Conservation (phyloP, 2,797 vertebrate genomes). For the Pagetopsis macropterus region DNA sequence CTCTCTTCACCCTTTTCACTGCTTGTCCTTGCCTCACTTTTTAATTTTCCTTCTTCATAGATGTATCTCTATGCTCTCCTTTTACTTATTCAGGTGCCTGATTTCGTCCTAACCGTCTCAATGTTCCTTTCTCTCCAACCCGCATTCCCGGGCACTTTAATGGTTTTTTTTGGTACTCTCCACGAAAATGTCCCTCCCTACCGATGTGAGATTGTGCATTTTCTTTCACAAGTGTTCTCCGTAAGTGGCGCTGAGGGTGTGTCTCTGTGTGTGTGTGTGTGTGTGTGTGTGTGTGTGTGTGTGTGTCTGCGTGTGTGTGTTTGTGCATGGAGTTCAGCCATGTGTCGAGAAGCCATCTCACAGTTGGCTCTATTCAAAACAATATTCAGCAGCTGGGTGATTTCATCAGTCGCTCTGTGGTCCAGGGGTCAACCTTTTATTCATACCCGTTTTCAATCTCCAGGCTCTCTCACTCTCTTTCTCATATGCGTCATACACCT, state of each 20-base stretch:
- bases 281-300: constrained; percentile 10
- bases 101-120: constrained; percentile 26
- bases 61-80: constrained; percentile 27
- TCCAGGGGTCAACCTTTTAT: constrained; percentile 55
- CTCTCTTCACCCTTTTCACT: constrained; percentile 62
- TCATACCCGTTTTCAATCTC: constrained; percentile 41
- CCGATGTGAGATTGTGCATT: constrained; percentile 57
- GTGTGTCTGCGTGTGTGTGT: constrained; percentile 13
- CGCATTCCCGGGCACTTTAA: constrained; percentile 26
- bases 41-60: constrained; percentile 56
- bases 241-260: constrained; percentile 34
- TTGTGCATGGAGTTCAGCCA: constrained; percentile 27
- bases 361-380: constrained; percentile 67
- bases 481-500: constrained; percentile 13
- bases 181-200: constrained; percentile 31
- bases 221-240: constrained; percentile 44
- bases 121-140: constrained; percentile 19
- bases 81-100: constrained; percentile 32
- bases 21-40: constrained; percentile 43
- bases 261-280: constrained; percentile 9
- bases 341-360: constrained; percentile 60
- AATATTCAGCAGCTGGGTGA: constrained; percentile 61
- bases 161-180: constrained; percentile 19
- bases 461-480: neutral
- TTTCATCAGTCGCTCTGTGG: constrained; percentile 63